Base-by-base conservation (phyloP, 2,113 vertebrate species). In the Sinocyclocheilus anshuiensis region DNA sequence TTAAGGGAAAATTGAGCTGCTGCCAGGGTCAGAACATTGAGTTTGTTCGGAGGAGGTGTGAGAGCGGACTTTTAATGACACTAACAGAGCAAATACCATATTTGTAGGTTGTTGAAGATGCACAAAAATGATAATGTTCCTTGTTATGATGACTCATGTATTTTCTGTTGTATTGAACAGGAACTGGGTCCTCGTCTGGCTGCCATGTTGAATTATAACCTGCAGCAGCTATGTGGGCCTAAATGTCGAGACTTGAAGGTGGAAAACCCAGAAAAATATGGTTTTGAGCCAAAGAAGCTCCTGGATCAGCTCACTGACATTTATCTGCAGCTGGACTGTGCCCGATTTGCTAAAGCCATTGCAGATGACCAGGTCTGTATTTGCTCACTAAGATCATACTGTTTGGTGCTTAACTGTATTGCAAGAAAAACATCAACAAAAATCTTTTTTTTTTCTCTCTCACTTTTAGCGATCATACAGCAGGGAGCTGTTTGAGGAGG, bases 231-330 rank as follows among this genome's bases (percentile, higher is more conserved):
- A 4, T 99, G 98, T 85, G 98, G 98, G 59, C 98, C 98, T 2
- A 99, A 99, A 83, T 99, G 98, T 93, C 97, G 98, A 6, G 98
- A 99, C 93, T 94, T 99, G 91, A 99, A 99, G 92, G 98, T 99
- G 0, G 98, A 99, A 90, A 99, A 99, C 93, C 98, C 98, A 0
- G 98, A 99, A 93, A 99, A 99, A 74, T 99, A 99, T 0, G 98
- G 98, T 55, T 99, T 99, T 93, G 98, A 99, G 95, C 98, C 98
- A 93, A 99, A 99, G 95, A 99, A 98, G 94, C 97, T 99, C 83
- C 91, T 99, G 93, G 98, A 99, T 94, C 98, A 99, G 91, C 96
- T 99, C 88, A 99, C 98, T 0, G 98, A 99, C 89, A 99, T 99
- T 91, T 99, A 99, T 84, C 90, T 99, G 84, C 98, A 99, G 93